Percentiles rank a stretch among this genome's conserved stretches.
phyloP scores from a whole-genome alignment of 1,140 invertebrate genomes.

The Harlomillsia oculata region DNA sequence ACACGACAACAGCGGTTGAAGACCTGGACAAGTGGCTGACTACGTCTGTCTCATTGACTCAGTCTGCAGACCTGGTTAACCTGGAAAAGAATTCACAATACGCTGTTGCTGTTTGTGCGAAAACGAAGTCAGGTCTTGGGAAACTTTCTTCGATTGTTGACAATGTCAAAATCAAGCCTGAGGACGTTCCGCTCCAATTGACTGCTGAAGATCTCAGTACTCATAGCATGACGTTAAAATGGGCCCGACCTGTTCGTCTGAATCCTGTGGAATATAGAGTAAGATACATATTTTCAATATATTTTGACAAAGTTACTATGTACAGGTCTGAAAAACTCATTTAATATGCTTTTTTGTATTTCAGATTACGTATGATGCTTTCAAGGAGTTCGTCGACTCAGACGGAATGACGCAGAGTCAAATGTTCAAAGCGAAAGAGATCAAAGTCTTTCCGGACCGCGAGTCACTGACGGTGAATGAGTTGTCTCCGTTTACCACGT shows the following conservation, averaged over 20 bases:
- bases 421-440: constrained; percentile 60
- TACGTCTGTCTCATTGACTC: constrained; percentile 70
- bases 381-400: constrained; percentile 90
- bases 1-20: constrained; percentile 82
- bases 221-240: constrained; percentile 68
- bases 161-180: constrained; percentile 77
- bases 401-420: constrained; percentile 83
- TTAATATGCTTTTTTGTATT: constrained; percentile 12
- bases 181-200: constrained; percentile 79
- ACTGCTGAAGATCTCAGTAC: constrained; percentile 65
- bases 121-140: constrained; percentile 55
- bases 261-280: constrained; percentile 79
- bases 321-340: too few species aligned
- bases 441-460: constrained; percentile 58
- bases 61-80: constrained; percentile 80
- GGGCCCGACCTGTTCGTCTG: constrained; percentile 81
- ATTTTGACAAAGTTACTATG: too few species aligned
- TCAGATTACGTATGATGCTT: constrained; percentile 76
- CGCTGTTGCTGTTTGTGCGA: constrained; percentile 79
- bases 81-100: constrained; percentile 85
- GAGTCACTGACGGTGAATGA: constrained; percentile 69
- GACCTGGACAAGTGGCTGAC: constrained; percentile 85
- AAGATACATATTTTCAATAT: constrained; percentile 18
- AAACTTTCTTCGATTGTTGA: constrained; percentile 50
- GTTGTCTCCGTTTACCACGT: constrained; percentile 85